Conservation (phyloP, 2,888 invertebrate species). For the Abrostola tripartita region DNA sequence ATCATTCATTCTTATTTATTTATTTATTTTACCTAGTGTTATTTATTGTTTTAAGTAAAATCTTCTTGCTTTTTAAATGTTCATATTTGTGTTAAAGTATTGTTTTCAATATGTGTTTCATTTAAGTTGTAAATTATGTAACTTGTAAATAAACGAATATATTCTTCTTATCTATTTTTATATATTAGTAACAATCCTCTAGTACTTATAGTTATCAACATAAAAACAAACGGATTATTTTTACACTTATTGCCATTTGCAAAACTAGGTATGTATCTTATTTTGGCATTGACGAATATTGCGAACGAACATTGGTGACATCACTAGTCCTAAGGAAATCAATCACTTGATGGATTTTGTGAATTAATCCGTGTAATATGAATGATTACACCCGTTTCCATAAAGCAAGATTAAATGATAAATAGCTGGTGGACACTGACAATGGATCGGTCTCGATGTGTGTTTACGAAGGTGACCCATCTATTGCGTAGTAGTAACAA, state of each 20-base stretch:
- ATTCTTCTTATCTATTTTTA: too few relatives aligned
- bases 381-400: slow-evolving; percentile 42
- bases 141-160: too few relatives aligned
- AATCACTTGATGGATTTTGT: slow-evolving; percentile 50
- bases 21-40: too few relatives aligned
- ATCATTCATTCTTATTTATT: too few relatives aligned
- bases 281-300: not conserved
- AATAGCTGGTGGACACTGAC: not conserved
- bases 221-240: too few relatives aligned
- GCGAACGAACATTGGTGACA: not conserved
- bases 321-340: slow-evolving; percentile 40
- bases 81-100: too few relatives aligned
- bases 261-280: not conserved
- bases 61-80: too few relatives aligned
- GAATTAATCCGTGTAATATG: slow-evolving; percentile 46
- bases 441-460: not conserved
- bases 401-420: slow-evolving; percentile 49
- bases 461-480: not conserved
- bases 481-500: not conserved
- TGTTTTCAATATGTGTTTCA: too few relatives aligned
- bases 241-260: not conserved
- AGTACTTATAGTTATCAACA: too few relatives aligned
- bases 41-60: too few relatives aligned
- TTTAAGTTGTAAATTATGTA: too few relatives aligned
- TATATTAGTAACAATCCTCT: too few relatives aligned